Percentiles rank a stretch among this genome's conserved stretches.
Conservation (phyloP, 2,888 invertebrate species). For the Tenthredo mesomela region DNA sequence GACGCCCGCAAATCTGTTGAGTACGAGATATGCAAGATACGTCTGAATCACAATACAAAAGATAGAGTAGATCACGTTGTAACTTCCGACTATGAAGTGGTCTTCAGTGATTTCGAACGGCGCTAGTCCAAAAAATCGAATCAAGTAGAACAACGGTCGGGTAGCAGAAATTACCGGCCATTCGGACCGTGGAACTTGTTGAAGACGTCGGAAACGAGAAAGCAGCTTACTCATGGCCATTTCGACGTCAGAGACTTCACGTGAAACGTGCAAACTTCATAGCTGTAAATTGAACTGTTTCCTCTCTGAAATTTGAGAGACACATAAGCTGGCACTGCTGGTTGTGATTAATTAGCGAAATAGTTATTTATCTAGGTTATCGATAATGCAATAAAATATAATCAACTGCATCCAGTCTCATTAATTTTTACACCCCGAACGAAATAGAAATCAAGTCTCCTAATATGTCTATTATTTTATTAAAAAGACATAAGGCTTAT, state of each 20-base stretch:
- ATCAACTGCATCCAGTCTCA: background rate
- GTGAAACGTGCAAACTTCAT: conserved; percentile 3
- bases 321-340: background rate
- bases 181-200: conserved; percentile 62
- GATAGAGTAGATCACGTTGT: conserved; percentile 59
- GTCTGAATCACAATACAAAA: conserved; percentile 58
- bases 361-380: background rate
- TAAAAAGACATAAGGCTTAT: too few species aligned
- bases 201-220: conserved; percentile 27
- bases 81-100: conserved; percentile 63
- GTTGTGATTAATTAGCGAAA: background rate
- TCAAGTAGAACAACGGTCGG: conserved; percentile 66
- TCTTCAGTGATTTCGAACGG: conserved; percentile 69
- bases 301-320: background rate
- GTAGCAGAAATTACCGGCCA: conserved; percentile 68
- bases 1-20: conserved; percentile 52
- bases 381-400: background rate
- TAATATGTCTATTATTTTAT: too few species aligned
- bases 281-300: background rate
- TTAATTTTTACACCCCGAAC: background rate
- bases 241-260: conserved; percentile 34
- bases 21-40: conserved; percentile 60
- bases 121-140: conserved; percentile 70
- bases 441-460: too few species aligned
- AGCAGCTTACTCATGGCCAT: conserved; percentile 24